These are phyloP conservation scores for Drosophila diplacantha DNA, from an alignment of 2,888 invertebrate genomes.

Conservation along the genomic window DNA sequence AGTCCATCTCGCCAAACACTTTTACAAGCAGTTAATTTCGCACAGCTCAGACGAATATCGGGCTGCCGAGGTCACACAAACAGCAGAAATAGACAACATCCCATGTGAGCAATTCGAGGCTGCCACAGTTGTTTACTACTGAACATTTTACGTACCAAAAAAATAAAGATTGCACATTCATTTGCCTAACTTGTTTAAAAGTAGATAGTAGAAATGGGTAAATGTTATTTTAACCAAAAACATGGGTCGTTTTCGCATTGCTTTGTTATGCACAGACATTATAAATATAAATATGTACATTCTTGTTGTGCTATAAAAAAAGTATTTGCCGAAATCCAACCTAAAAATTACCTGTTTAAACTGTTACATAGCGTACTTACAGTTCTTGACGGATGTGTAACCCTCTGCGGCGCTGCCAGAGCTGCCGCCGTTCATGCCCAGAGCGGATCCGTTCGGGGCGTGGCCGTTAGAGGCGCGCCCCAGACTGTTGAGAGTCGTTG, in stretches of 20 bases:
- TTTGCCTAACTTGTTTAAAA: background rate
- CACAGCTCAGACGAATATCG: background rate
- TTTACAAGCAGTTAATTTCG: slow-evolving; percentile 11
- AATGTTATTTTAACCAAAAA: background rate
- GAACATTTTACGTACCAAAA: slow-evolving; percentile 1
- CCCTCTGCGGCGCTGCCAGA: slow-evolving; percentile 77
- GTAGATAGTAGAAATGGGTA: background rate
- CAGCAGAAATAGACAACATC: background rate
- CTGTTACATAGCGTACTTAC: slow-evolving; percentile 75
- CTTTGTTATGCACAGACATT: background rate
- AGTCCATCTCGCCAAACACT: slow-evolving; percentile 38
- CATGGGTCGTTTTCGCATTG: background rate
- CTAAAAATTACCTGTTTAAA: background rate
- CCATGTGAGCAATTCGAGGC: slow-evolving; percentile 12
- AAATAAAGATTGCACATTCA: background rate
- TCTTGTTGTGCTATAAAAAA: background rate
- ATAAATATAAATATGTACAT: background rate
- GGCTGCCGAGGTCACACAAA: background rate
- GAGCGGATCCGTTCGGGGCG: slow-evolving; percentile 61
- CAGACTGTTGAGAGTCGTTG: slow-evolving; percentile 81
- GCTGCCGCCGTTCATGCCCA: slow-evolving; percentile 69
- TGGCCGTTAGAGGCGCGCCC: slow-evolving; percentile 78
- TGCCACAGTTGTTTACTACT: slow-evolving; percentile 3
- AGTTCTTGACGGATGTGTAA: slow-evolving; percentile 78
- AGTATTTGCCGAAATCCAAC: too few species aligned